Evolutionary conservation across 2,888 invertebrate species (phyloP), one percentile per base, ranked within the genome.

Genomic region (Parnassius apollo): DNA sequence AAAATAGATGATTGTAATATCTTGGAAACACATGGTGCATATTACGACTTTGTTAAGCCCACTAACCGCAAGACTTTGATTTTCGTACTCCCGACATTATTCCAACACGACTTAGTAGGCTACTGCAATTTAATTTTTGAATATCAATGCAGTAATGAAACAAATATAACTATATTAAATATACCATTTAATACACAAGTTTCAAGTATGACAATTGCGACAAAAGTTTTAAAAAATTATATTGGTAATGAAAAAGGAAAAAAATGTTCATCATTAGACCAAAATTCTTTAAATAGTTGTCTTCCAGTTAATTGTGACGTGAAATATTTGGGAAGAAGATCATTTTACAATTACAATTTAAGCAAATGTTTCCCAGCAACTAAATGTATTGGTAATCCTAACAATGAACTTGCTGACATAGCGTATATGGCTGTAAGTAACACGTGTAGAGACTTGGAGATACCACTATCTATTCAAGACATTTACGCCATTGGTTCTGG

Each of bases 401-500:
- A 62, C 2, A 79, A 78, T 64, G 72, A 77, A 2, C 65, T 87
- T 1, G 87, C 88, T 2, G 80, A 81, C 61, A 49, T 80, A 50
- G 82, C 80, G 0, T 86, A 86, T 65, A 73, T 80, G 2, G 82
- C 86, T 2, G 62, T 67, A 51, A 77, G 69, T 45, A 88, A 89
- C 66, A 72, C 71, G 12, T 89, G 89, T 64, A 81, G 81, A 71
- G 76, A 86, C 67, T 70, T 86, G 49, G 82, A 82, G 10, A 68
- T 74, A 52, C 73, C 82, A 7, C 64, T 88, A 44, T 74, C 78
- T 2, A 42, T 80, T 2, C 69, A 77, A 56, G 88, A 89, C 66
- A 77, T 88, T 54, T 86, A 83, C 53, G 76, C 78, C 7, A 81
- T 89, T 2, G 83, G 73, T 48, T 78, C 82, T 9, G 84, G 86